Evolutionary conservation across 2,888 invertebrate genomes (phyloP).

Genomic region (Antheraea yamamai): DNA sequence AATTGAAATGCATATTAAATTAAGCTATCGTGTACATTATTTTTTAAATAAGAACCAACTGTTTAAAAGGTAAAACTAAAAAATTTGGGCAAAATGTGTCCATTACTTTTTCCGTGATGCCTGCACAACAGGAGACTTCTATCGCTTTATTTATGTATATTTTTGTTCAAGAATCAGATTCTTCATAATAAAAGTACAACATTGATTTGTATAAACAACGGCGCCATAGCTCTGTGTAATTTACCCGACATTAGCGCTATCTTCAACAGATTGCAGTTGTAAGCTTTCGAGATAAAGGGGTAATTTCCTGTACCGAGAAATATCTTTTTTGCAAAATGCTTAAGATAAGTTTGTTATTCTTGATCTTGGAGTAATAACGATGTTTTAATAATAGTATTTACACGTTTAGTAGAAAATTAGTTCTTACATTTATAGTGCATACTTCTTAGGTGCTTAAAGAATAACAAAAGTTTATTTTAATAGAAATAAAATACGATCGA

Average conservation of each 20-base stretch:
- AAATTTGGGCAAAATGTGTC: no score
- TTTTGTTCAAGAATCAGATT: no score
- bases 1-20: no score
- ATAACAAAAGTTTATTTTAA: no score
- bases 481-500: no score
- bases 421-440: neutral
- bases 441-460: neutral
- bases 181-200: no score
- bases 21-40: no score
- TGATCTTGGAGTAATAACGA: neutral
- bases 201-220: neutral
- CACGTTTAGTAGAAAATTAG: neutral
- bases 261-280: slow-evolving; percentile 17
- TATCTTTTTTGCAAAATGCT: slow-evolving; percentile 18
- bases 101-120: no score
- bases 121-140: no score
- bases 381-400: neutral
- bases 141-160: no score
- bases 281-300: slow-evolving; percentile 30
- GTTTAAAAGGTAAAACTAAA: no score
- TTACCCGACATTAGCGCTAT: slow-evolving; percentile 23
- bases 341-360: slow-evolving; percentile 28
- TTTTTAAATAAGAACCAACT: no score
- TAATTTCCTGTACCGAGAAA: slow-evolving; percentile 22
- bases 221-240: slow-evolving; percentile 2